Percentiles rank a stretch among this genome's conserved stretches.
Conservation (phyloP, 2,888 invertebrate genomes). For the Chaetoderma sp. region DNA sequence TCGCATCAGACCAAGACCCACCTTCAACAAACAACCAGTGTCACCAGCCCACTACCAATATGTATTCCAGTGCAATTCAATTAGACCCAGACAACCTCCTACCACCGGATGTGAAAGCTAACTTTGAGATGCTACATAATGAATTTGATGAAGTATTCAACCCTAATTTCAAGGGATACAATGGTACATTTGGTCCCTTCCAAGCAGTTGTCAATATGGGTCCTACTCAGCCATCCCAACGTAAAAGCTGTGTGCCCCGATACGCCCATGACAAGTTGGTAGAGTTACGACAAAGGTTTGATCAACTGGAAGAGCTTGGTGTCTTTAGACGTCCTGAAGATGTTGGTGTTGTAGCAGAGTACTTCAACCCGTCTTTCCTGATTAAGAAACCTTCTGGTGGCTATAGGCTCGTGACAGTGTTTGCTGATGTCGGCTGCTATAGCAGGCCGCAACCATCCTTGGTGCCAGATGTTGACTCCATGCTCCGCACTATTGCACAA, state of each 20-base stretch:
- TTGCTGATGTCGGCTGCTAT: constrained; percentile 39
- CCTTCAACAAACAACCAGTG: too few relatives aligned
- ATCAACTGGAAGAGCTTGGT: constrained; percentile 38
- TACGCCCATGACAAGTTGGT: constrained; percentile 36
- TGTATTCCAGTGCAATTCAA: constrained; percentile 5
- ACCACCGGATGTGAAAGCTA: neutral
- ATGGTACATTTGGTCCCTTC: constrained; percentile 36
- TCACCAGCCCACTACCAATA: too few relatives aligned
- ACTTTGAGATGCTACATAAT: constrained; percentile 16
- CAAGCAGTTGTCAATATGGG: constrained; percentile 43
- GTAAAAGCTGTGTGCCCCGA: constrained; percentile 41
- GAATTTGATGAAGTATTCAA: constrained; percentile 36
- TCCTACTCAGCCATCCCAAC: constrained; percentile 40
- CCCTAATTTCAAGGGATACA: constrained; percentile 33
- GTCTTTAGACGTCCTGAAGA: constrained; percentile 38
- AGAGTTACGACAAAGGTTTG: constrained; percentile 38
- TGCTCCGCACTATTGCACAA: constrained; percentile 14
- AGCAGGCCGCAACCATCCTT: constrained; percentile 40
- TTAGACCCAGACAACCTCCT: constrained; percentile 31
- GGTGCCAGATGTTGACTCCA: constrained; percentile 31
- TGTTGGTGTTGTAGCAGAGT: constrained; percentile 34
- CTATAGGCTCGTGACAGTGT: constrained; percentile 39
- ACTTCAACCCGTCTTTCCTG: constrained; percentile 45
- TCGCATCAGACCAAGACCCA: too few relatives aligned
- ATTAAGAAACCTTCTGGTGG: constrained; percentile 38